Conservation (phyloP, 2,113 vertebrate species). For the Varanus salvator region DNA sequence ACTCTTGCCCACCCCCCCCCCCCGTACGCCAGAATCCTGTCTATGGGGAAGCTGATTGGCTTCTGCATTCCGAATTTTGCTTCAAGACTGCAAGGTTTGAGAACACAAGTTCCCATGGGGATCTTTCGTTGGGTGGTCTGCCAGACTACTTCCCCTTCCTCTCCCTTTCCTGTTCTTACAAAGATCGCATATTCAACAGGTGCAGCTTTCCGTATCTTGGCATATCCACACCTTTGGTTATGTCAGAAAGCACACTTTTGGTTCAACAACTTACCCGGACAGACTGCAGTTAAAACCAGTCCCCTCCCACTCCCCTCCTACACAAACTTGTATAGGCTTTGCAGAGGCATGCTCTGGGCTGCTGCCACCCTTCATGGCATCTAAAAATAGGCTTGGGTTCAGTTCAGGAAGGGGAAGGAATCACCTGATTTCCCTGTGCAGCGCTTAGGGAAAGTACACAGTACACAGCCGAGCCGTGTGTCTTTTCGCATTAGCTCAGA, state of each 20-base stretch:
- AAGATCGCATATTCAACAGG: background rate
- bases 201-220: background rate
- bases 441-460: background rate
- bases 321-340: background rate
- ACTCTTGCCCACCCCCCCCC: too few relatives aligned
- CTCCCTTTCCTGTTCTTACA: too few relatives aligned
- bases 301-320: too few relatives aligned
- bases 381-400: constrained; percentile 30
- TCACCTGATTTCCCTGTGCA: background rate
- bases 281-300: too few relatives aligned
- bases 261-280: background rate
- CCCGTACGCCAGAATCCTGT: too few relatives aligned
- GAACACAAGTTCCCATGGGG: background rate
- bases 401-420: background rate
- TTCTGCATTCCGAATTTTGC: background rate
- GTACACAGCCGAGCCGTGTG: background rate
- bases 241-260: background rate
- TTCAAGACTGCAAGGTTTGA: background rate
- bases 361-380: background rate
- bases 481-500: background rate
- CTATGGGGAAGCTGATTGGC: too few relatives aligned
- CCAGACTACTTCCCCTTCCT: background rate
- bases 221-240: background rate
- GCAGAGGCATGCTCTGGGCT: background rate
- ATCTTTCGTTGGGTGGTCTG: background rate